A percentile compares a stretch with the other conserved stretches of the same genome.
Evolutionary conservation across 2,888 invertebrate genomes (phyloP).

Genomic region (Scaptomyza cyrtandrae): DNA sequence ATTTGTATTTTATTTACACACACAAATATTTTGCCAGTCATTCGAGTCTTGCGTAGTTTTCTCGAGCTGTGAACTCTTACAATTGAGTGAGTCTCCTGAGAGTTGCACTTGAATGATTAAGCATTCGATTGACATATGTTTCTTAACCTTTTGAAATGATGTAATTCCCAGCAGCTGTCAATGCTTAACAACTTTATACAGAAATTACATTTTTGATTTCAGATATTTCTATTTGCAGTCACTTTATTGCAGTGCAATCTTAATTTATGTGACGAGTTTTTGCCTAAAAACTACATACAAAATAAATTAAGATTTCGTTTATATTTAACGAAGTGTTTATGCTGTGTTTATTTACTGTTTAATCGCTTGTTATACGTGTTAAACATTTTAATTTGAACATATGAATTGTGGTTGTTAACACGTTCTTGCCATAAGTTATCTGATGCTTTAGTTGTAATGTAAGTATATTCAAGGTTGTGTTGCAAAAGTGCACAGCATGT

Average conservation of each 20-base stretch:
- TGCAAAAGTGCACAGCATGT: constrained; percentile 2
- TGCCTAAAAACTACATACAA: background rate
- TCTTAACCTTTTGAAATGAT: constrained; percentile 41
- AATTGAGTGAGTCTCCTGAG: constrained; percentile 33
- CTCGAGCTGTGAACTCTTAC: constrained; percentile 22
- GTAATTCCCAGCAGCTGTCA: constrained; percentile 32
- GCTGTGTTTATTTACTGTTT: background rate
- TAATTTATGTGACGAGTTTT: constrained; percentile 13
- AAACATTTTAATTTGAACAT: background rate
- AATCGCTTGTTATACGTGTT: background rate
- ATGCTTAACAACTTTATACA: constrained; percentile 44
- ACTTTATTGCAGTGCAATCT: constrained; percentile 13
- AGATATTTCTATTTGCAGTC: constrained; percentile 26
- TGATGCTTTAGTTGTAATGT: constrained; percentile 13
- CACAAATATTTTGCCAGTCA: constrained; percentile 42
- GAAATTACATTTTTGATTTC: constrained; percentile 7
- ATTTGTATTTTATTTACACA: constrained; percentile 1
- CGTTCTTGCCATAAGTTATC: too few species aligned
- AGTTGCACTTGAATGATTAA: constrained; percentile 45
- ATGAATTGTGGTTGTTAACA: background rate
- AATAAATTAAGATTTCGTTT: background rate
- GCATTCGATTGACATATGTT: constrained; percentile 48
- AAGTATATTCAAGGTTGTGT: constrained; percentile 40
- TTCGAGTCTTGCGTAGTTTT: constrained; percentile 18
- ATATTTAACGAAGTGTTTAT: background rate